A percentile compares a stretch with the other conserved stretches of the same genome.
Conservation (phyloP, 2,797 vertebrate species). For the Potorous gilbertii region DNA sequence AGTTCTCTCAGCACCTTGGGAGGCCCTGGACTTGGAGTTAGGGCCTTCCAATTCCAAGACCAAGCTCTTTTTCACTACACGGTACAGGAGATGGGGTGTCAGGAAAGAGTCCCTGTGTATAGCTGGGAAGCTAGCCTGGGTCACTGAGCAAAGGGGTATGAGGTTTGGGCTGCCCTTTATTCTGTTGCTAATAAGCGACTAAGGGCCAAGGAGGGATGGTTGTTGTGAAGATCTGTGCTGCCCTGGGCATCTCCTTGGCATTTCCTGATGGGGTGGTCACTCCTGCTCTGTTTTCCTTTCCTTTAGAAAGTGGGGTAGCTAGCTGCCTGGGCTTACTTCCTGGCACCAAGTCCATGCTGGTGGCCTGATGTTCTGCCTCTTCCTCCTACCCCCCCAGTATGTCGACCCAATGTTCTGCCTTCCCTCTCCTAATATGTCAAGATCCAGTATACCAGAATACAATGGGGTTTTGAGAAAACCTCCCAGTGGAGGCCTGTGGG, state of each 20-base stretch:
- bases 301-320: slow-evolving; percentile 36
- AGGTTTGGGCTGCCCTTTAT: neutral
- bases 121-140: neutral
- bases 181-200: slow-evolving; percentile 49
- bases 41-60: neutral
- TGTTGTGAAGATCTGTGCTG: neutral
- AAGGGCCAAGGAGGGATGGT: slow-evolving; percentile 3
- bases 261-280: neutral
- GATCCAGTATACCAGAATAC: neutral
- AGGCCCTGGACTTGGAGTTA: neutral
- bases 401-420: no score
- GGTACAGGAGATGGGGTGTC: neutral
- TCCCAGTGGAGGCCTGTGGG: neutral
- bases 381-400: no score
- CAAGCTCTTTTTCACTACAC: neutral
- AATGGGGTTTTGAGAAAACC: neutral
- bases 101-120: neutral
- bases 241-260: slow-evolving; percentile 3
- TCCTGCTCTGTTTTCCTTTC: neutral
- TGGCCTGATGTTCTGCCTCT: neutral
- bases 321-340: slow-evolving; percentile 1
- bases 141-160: neutral
- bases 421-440: neutral
- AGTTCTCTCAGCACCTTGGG: neutral
- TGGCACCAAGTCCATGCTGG: slow-evolving; percentile 11